Base-by-base conservation (phyloP, 2,797 vertebrate species). In the Acrossocheilus fasciatus region DNA sequence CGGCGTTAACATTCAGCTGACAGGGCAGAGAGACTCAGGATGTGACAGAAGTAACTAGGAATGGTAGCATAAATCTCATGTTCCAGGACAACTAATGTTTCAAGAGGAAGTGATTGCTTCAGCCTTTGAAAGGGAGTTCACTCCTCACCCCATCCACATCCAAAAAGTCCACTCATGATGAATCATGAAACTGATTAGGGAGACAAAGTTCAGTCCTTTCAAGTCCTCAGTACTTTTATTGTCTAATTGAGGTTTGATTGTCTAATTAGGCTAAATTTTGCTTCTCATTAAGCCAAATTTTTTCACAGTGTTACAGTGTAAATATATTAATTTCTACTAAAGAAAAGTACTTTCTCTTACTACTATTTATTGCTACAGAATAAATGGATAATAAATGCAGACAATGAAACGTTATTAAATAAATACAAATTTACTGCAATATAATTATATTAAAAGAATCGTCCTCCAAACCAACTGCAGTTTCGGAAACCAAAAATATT, bases 91-190 rank as follows among this genome's bases (percentile, higher is more conserved):
- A 47, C 70, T 59, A 74, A 62, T 64, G 70, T 45, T 74, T 83
- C 69, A 74, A 47, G n/a, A 83, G 50, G 50, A 82, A 83, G 17
- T 62, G 81, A 50, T 15, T 47, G 70, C 68, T 84, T 66, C 59
- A 50, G 26, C 26, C 36, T 41, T 68, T 36, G 26, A 68, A 75
- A 76, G 43, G 72, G 75, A 84, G 59, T 84, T 52, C 45, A 75
- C 57, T 45, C 26, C 15, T 36, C 62, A 50, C 26, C 39, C 52
- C 54, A 26, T 43, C 54, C 54, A 30, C 18, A 47, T 66, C 41
- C 10, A 34, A 34, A 45, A 43, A 15, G 36, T 79, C 41, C 4
- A 1, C 23, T 79, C n/a, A 45, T 45, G 57, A 79, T 64, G 23
- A 30, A 66, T 8, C 6, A 59, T 34, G 11, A 68, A 81, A 50